Conservation (phyloP, 2,797 vertebrate species). For the Parotocinclus haroldoi region DNA sequence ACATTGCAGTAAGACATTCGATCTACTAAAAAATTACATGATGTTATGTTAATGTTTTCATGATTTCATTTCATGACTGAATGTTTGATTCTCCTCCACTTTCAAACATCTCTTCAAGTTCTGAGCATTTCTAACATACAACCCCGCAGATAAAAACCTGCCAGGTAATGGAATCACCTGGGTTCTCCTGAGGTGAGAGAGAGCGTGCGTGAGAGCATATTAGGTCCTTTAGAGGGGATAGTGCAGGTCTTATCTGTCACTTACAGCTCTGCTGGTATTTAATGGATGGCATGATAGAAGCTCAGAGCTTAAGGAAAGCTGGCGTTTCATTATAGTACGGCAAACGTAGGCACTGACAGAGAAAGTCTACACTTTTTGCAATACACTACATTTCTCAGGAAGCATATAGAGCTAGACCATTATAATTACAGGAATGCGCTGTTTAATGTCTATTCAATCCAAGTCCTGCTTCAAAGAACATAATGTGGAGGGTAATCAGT, state of each 20-base stretch:
- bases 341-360: background rate
- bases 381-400: too few relatives aligned
- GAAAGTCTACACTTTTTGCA: background rate
- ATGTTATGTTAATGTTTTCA: too few relatives aligned
- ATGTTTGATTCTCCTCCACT: too few relatives aligned
- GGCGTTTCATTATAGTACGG: constrained; percentile 18
- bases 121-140: background rate
- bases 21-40: too few relatives aligned
- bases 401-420: too few relatives aligned
- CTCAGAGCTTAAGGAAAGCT: constrained; percentile 29
- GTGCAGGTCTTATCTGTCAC: constrained; percentile 72
- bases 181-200: too few relatives aligned
- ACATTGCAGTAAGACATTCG: too few relatives aligned
- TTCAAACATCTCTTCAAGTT: background rate
- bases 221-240: constrained; percentile 60
- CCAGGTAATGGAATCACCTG: background rate
- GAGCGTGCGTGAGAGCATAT: background rate
- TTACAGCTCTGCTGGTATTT: constrained; percentile 71
- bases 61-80: too few relatives aligned
- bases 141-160: background rate
- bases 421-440: too few relatives aligned
- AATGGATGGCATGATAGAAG: constrained; percentile 52
- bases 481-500: too few relatives aligned
- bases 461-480: too few relatives aligned
- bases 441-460: background rate